Base-by-base conservation (phyloP, 2,888 invertebrate species). In the Yponomeuta evonymella region DNA sequence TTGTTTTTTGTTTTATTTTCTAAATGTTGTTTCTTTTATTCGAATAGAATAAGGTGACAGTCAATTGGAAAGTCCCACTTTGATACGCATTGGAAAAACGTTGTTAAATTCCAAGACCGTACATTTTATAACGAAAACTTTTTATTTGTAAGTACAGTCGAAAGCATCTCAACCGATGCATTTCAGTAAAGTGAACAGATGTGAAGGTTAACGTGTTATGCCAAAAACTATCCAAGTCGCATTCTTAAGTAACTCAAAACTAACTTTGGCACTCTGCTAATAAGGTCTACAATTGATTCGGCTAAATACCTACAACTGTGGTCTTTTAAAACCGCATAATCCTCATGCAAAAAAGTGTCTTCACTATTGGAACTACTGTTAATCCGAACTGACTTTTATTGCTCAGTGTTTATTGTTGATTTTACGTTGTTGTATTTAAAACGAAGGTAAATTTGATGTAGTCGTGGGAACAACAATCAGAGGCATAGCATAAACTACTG, bases 401-500 rank as follows among this genome's bases (percentile, higher is more conserved):
- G 23, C 15, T 43, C 6, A n/a, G 0, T 2, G 1, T 2, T 67
- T 79, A 81, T 75, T 76, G 79, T 79, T 76, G 71, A 66, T 79
- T 81, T 79, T 64, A 70, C 36, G 71, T 76, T 71, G 71, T 70
- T 72, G 72, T 79, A 77, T 73, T 75, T 79, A 79, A 82, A 83
- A 74, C 75, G 78, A 81, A 77, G 77, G 79, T 76, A 76, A 80
- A 79, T 80, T 83, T 86, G 88, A 88, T 86, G 86, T 83, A 81
- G 80, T 81, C 90, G 90, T 90, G 90, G 90, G 90, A 90, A 90
- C 86, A 79, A 81, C 83, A 48, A 65, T 81, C 75, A 75, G 77
- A 79, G 79, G 85, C 84, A 86, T 82, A 58, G 15, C 51, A 58
- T 5, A 15, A 15, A 15, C 15, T 58, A 15, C 1, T 12, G 12